Evolutionary conservation across 1,140 invertebrate genomes (phyloP).

Genomic region (Plectus sambesii): DNA sequence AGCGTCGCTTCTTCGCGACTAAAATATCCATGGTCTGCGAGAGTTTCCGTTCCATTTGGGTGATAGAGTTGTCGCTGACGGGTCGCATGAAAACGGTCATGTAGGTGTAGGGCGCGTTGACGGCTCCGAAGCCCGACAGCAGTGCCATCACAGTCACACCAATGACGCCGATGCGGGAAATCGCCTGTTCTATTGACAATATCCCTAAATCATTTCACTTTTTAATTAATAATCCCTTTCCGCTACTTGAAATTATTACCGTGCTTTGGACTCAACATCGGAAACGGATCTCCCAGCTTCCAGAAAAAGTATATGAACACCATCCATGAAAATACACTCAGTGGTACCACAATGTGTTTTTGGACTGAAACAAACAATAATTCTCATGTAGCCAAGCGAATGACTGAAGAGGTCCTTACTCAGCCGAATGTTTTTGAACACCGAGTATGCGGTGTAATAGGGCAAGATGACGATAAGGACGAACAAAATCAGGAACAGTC

Average conservation of each 20-base stretch:
- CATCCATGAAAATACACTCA: conserved; percentile 74
- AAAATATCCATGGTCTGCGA: conserved; percentile 94
- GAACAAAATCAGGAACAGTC: conserved; percentile 76
- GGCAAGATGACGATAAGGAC: conserved; percentile 91
- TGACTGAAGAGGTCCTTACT: too few relatives aligned
- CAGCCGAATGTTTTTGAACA: conserved; percentile 76
- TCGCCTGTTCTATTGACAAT: conserved; percentile 81
- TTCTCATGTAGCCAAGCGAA: too few relatives aligned
- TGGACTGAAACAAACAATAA: conserved; percentile 57
- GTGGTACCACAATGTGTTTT: conserved; percentile 62
- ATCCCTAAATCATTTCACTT: conserved; percentile 60
- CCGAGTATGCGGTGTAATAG: conserved; percentile 90
- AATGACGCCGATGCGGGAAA: conserved; percentile 87
- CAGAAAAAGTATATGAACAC: conserved; percentile 91
- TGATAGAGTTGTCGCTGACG: conserved; percentile 74
- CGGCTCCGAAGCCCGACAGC: conserved; percentile 96
- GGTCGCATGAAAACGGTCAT: conserved; percentile 96
- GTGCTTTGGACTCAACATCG: conserved; percentile 83
- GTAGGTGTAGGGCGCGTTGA: conserved; percentile 97
- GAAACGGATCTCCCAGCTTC: conserved; percentile 98
- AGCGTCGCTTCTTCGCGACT: conserved; percentile 82
- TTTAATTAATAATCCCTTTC: conserved; percentile 17
- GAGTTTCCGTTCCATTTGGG: conserved; percentile 73
- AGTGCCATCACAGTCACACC: conserved; percentile 99
- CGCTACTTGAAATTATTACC: too few relatives aligned